Base-by-base conservation (phyloP, 2,888 invertebrate genomes). In the Megastigmus dorsalis region DNA sequence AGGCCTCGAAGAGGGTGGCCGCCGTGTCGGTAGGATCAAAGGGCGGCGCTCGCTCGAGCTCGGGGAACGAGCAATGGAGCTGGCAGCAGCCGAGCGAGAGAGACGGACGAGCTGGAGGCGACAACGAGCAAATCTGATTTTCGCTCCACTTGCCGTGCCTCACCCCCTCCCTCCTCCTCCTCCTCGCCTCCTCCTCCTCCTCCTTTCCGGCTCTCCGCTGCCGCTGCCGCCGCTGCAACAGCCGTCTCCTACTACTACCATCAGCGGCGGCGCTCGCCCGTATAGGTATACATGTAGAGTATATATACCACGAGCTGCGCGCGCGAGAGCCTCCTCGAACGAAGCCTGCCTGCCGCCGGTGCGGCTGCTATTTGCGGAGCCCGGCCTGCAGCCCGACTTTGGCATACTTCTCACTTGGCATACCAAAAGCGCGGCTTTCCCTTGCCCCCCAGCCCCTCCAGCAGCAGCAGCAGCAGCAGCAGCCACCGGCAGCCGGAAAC, bases 41-140 rank as follows among this genome's bases (percentile, higher is more conserved):
- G 87, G 87, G 83, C 84, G 83, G 81, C 81, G 82, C 82, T 84
- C 83, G 82, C 83, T 83, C 82, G 83, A 84, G 84, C 80, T 82
- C 82, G 82, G 82, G 78, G 9, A 10, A 15, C n/a, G 41, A 65
- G 28, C 23, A 30, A 55, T 55, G 38, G 33, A 41, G 20, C 26
- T 23, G 30, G 50, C 43, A 55, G 18, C 20, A 18, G 26, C 0
- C 45, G 38, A 71, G 62, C 3, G 36, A 41, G n/a, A 50, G 20
- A 63, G 63, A 70, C 33, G 60, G 70, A 26, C 45, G 20, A 30
- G 81, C n/a, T n/a, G 80, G 84, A 85, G 86, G 86, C 85, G 86
- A 86, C 86, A 87, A 86, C 85, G 85, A 84, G 85, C 81, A 87
- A 87, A 87, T 87, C 86, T 86, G 85, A 86, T 86, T 87, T 86